These are phyloP conservation scores for Ginglymostoma cirratum DNA, from an alignment of 2,113 vertebrate species.

Conservation along the genomic window DNA sequence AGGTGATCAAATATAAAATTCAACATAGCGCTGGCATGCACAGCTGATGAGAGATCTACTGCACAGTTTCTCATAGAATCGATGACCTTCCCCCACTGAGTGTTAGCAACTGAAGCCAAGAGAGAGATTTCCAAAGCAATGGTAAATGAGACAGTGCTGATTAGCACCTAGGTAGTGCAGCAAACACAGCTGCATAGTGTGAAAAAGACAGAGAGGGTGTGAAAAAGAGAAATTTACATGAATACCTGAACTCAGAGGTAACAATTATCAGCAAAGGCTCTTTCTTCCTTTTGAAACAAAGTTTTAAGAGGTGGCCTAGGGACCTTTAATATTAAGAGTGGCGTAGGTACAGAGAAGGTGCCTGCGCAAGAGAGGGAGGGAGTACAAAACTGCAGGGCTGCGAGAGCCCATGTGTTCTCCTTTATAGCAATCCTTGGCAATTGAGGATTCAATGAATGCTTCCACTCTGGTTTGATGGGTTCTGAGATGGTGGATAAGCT, in stretches of 20 bases:
- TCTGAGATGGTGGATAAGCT: no score
- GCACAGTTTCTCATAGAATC: not conserved
- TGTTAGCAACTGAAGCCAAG: no score
- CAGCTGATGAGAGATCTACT: not conserved
- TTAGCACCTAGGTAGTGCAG: no score
- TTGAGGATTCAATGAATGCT: no score
- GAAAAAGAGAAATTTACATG: not conserved
- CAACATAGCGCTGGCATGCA: not conserved
- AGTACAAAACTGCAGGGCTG: no score
- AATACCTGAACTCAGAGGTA: not conserved
- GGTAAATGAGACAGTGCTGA: no score
- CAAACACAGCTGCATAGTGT: not conserved
- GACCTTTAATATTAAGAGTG: not conserved
- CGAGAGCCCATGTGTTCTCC: no score
- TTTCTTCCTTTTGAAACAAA: not conserved
- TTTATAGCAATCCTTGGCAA: no score
- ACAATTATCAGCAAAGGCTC: not conserved
- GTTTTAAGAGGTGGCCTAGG: no score
- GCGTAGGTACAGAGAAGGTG: not conserved
- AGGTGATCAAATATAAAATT: not conserved
- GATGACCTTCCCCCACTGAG: not conserved
- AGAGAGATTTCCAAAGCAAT: not conserved
- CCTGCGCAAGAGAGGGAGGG: not conserved
- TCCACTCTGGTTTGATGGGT: no score
- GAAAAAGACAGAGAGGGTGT: not conserved